These are phyloP conservation scores for Bugula neritina DNA, from an alignment of 2,888 invertebrate genomes.

Conservation along the genomic window DNA sequence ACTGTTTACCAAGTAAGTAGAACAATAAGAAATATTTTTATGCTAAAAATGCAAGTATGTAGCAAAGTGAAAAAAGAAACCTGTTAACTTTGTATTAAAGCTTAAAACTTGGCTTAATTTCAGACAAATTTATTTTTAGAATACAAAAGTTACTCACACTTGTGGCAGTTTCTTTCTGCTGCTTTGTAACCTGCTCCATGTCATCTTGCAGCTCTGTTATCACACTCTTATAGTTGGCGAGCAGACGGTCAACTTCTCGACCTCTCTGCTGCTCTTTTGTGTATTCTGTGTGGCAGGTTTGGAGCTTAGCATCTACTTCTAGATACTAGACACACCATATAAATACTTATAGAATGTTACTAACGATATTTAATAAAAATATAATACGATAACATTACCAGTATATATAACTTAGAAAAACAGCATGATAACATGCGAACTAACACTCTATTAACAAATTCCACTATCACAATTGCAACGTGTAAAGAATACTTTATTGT, in stretches of 20 bases:
- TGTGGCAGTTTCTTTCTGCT: conserved; percentile 40
- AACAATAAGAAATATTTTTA: no score
- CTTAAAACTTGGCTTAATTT: no score
- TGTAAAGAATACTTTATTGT: no score
- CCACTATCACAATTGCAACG: no score
- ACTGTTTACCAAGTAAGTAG: no score
- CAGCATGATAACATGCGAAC: background rate
- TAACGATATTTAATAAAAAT: background rate
- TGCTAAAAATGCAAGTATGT: no score
- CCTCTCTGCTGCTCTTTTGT: conserved; percentile 24
- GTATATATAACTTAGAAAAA: background rate
- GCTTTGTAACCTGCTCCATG: conserved; percentile 41
- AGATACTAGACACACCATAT: background rate
- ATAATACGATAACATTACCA: background rate
- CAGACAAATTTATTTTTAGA: no score
- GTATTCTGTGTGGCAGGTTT: conserved; percentile 19
- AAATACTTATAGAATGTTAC: background rate
- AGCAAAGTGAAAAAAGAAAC: no score
- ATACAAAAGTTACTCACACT: conserved; percentile 37
- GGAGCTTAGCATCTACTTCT: conserved; percentile 8
- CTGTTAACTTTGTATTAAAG: no score
- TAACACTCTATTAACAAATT: background rate
- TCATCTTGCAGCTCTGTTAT: conserved; percentile 45
- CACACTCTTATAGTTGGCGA: conserved; percentile 39
- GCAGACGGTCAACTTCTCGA: conserved; percentile 32